Base-by-base conservation (phyloP, 2,797 vertebrate species). In the Pangasius sanitwongsei region DNA sequence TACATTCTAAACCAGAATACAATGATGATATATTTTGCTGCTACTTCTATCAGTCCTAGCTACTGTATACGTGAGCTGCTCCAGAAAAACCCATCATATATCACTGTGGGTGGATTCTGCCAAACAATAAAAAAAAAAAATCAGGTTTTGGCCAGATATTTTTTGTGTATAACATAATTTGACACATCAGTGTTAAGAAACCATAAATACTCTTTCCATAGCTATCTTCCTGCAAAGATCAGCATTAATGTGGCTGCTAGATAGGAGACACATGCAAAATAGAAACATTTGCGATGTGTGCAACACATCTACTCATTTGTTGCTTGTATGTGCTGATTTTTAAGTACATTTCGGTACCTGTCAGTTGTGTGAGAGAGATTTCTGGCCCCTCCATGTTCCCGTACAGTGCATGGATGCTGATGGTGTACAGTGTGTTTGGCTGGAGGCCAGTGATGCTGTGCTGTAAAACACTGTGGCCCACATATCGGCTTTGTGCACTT, bases 341-440 rank as follows among this genome's bases (percentile, higher is more conserved):
- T 8, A n/a, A 41, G 20, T 53, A 34, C 25, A 65, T 44, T 44
- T 34, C 48, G 77, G 61, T 94, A 98, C 98, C 97, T 93, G 98
- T 98, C 89, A 81, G 92, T 89, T 98, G 97, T 50, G 96, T 96
- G 72, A 98, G 95, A 37, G 94, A 95, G 87, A 96, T 96, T 88
- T 97, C 96, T 0, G 97, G 97, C n/a, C 97, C 98, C 89, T 98
- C 97, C 0, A 94, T 94, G 91, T 97, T 96, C 86, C 95, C 94
- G 83, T 97, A 98, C 18, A 98, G 91, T 0, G 97, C 97, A 37
- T 91, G 89, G 91, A 98, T 94, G 11, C 95, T 92, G 89, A 98
- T 87, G 6, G 81, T 94, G 93, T 98, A 97, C 18, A 89, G 81
- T 3, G 96, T 97, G 92, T 93, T 67, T 0, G 97, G 96, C 85